Evolutionary conservation across 23 tunicate species (phyloP), one percentile per base, ranked within the genome.

Genomic region (Halocynthia roretzi): DNA sequence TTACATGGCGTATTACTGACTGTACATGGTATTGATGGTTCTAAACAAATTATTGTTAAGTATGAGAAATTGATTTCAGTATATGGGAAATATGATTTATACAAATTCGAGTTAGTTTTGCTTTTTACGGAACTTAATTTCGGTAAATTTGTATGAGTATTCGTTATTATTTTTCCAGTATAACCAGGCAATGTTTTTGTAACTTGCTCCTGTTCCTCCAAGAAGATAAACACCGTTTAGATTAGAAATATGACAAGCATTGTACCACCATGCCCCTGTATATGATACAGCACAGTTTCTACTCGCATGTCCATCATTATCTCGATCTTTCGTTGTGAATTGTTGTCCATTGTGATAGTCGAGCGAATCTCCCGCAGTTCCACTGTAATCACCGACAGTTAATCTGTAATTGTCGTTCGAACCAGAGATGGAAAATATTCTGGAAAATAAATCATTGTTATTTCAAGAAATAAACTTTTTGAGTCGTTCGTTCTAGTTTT

Each of bases 331-430:
- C 70, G 70, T 65, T 20, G 48, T 5, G 31, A 65, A 65, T 48
- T 65, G 70, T 15, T 0, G n/a, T 9, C 31, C 31, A 48, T 15
- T 65, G 19, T 65, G 15, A 65, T 10, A 10, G 0, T 9, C 19
- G 10, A 65, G 31, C 19, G 70, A 65, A 65, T 65, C 19, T 15
- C 70, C 70, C n/a, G 70, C 70, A 11, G 17, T 65, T 65, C 70
- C 70, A 65, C 10, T 9, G 31, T 63, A 63, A 19, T 10, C 68
- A 8, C 68, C 68, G 11, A 63, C 7, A 19, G 22, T 63, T 7
- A 63, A 10, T 10, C 68, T 31, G 22, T 63, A 63, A 19, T 10
- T 8, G 22, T 63, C 68, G n/a, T n/a, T n/a, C n/a, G n/a, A n/a
- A n/a, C n/a, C n/a, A n/a, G n/a, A n/a, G n/a, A n/a, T n/a, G n/a